Base-by-base conservation (phyloP, 2,888 invertebrate genomes). In the Pocota personata region DNA sequence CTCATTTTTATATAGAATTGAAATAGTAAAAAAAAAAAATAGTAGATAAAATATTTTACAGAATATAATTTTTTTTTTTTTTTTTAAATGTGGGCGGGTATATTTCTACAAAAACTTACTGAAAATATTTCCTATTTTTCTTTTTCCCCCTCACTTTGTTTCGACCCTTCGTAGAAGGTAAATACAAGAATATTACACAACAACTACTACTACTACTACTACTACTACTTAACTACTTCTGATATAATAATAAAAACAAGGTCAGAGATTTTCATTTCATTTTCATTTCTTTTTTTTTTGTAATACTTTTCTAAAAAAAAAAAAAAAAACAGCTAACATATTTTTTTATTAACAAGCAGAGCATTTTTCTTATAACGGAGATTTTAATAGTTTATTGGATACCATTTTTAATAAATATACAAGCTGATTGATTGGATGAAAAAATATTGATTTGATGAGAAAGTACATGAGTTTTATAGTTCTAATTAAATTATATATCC, bases 161-260 rank as follows among this genome's bases (percentile, higher is more conserved):
- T 91, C 91, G 91, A 91, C 91, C 91, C 91, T 90, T 91, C 90
- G 90, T 91, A 91, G 91, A 91, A 91, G 91, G 91, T 91, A 91
- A 91, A 90, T 91, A 91, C 91, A 88, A 88, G 89, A 88, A 89
- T 82, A 76, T 82, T 78, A 88, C 88, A 76, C 88, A 87, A 82
- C 82, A 82, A 87, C 86, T 64, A 77, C 76, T 78, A 76, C 87
- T 87, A 76, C 76, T 78, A 76, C 87, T 87, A 76, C 87, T 87
- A 86, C 87, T 80, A 86, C 87, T 88, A 79, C 82, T 80, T 73
- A 86, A 71, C 84, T 82, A 48, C 86, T 86, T 82, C 82, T 82
- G 76, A 76, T 72, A 82, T 27, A 69, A 73, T 40, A 62, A 64
- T 32, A 71, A 57, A 71, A 82, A 80, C 86, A 87, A 87, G 87